Conservation (phyloP, 2,888 invertebrate species). For the Polymixis flavicincta region DNA sequence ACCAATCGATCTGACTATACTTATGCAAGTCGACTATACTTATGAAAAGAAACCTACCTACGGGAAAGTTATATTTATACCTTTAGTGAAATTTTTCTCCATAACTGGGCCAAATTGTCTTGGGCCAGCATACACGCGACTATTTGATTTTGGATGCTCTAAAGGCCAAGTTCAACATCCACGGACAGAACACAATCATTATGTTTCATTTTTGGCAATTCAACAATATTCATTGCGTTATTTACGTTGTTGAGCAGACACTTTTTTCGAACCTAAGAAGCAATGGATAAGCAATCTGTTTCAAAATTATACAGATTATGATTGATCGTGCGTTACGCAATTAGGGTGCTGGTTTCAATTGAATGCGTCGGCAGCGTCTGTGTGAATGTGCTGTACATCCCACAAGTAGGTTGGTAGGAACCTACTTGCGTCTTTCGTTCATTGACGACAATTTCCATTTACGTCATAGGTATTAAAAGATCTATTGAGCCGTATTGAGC, state of each 20-base stretch:
- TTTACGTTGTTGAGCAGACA: no score
- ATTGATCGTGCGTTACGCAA: no score
- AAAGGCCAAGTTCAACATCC: slow-evolving; percentile 4
- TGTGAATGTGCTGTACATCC: neutral
- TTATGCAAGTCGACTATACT: neutral
- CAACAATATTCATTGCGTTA: no score
- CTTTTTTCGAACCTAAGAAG: no score
- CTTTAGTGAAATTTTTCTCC: neutral
- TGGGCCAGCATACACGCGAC: neutral
- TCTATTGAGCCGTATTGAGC: slow-evolving; percentile 30
- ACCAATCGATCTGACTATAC: neutral
- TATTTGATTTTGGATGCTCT: neutral
- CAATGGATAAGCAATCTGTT: no score
- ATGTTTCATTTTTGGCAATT: no score
- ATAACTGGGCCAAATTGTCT: neutral
- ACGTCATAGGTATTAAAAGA: slow-evolving; percentile 18
- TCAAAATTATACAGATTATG: no score
- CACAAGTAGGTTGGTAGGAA: no score
- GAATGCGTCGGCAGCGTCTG: neutral
- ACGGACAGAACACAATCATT: no score
- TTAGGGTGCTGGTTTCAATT: neutral
- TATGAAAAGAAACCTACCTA: no score
- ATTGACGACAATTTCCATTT: slow-evolving; percentile 20
- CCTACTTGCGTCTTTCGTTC: slow-evolving; percentile 9
- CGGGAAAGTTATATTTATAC: no score